Conservation (phyloP, 2,797 vertebrate species). For the Manis crassicaudata region DNA sequence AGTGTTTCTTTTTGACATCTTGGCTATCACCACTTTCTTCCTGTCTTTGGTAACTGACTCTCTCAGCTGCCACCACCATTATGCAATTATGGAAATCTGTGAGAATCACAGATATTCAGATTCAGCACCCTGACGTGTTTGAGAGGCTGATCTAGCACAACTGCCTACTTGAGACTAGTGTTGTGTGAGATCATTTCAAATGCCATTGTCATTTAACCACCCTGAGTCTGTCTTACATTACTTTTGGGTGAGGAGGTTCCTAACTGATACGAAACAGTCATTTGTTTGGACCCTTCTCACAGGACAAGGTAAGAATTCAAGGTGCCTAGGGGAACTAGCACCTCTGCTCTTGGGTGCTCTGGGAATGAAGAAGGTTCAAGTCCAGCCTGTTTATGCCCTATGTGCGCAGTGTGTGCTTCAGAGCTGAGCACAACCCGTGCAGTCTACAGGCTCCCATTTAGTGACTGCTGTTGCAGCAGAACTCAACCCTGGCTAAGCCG, state of each 20-base stretch:
- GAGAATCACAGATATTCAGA: neutral
- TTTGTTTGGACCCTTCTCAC: neutral
- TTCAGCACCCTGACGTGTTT: neutral
- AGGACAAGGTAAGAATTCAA: too few relatives aligned
- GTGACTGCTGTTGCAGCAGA: neutral
- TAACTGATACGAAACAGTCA: neutral
- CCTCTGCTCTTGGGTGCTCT: neutral
- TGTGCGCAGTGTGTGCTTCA: rapidly evolving
- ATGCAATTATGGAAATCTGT: neutral
- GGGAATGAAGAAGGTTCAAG: neutral
- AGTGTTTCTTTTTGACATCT: neutral
- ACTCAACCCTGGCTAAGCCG: neutral
- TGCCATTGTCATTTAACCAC: neutral
- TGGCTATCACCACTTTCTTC: neutral
- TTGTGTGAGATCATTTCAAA: neutral
- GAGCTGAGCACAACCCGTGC: too few relatives aligned
- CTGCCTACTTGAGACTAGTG: neutral
- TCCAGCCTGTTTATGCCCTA: rapidly evolving
- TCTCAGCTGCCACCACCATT: neutral
- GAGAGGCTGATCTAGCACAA: neutral
- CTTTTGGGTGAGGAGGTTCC: neutral
- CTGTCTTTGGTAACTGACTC: neutral
- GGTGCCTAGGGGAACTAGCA: neutral
- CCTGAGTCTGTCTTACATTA: neutral
- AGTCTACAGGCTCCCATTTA: neutral